A percentile compares a stretch with the other conserved stretches of the same genome.
Evolutionary conservation across 30 jellyfish, hydroid and myxozoan genomes (phyloP).

Genomic region (Haliclystus octoradiatus): DNA sequence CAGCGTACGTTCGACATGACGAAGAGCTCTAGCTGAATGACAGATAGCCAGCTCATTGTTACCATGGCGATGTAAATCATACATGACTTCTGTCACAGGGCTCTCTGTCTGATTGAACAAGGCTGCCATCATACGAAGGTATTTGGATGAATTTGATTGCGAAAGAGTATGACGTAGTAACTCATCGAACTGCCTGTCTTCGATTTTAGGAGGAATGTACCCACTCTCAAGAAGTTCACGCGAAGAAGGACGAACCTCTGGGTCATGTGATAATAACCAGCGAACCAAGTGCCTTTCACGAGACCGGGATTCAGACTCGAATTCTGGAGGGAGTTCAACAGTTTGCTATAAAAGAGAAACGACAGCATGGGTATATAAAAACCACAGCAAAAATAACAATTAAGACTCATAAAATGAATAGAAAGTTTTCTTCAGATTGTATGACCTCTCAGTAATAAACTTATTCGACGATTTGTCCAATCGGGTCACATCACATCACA

Average conservation of each 20-base stretch:
- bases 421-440: no score
- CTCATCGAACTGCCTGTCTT: constrained; percentile 80
- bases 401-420: no score
- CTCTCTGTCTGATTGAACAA: constrained; percentile 49
- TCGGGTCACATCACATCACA: no score
- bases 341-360: constrained; percentile 28
- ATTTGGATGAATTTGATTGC: constrained; percentile 66
- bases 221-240: constrained; percentile 74
- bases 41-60: constrained; percentile 29
- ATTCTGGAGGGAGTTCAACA: constrained; percentile 63
- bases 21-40: constrained; percentile 28
- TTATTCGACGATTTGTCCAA: no score
- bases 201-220: constrained; percentile 74
- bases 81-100: constrained; percentile 72
- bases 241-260: constrained; percentile 88
- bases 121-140: constrained; percentile 73
- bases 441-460: no score
- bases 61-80: constrained; percentile 56
- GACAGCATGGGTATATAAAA: neutral
- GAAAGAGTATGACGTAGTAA: constrained; percentile 53
- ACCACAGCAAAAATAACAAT: neutral
- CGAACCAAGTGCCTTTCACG: constrained; percentile 26
- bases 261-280: constrained; percentile 68
- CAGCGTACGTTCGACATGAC: constrained; percentile 46
- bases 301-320: constrained; percentile 35